Base-by-base conservation (phyloP, 2,888 invertebrate species). In the Cerceris ruficornis region DNA sequence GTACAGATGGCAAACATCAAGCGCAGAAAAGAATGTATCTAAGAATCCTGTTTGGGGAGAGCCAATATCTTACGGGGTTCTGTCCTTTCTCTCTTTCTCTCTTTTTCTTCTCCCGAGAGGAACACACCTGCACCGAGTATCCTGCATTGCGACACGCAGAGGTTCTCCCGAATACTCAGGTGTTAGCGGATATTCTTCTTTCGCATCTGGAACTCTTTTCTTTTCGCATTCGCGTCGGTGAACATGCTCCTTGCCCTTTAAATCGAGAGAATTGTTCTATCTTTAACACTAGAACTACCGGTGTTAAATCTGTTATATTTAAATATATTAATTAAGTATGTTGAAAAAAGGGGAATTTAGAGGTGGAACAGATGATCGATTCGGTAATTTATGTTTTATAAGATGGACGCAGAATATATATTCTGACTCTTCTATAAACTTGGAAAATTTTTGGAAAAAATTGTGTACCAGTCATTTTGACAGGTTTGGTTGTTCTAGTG, bases 21-120 rank as follows among this genome's bases (percentile, higher is more conserved):
- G 68, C 68, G 60, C 72, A 79, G 75, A 80, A 28, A 87, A 83
- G 75, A 80, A 87, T 86, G 86, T 82, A 75, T 84, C 81, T 81
- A 83, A 83, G 82, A 87, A 88, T 88, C 88, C 88, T 86, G 88
- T 88, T 88, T 87, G 84, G 85, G 77, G 81, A 81, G 85, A 80
- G 79, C 82, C 84, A 77, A 84, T 80, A 80, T 81, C 77, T 78
- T 81, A 81, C 74, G 65, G 67, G 80, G 75, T 77, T 65, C 58
- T 60, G 43, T 15, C 14, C 57, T 55, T 72, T 41, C 61, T 41
- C 14, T 14, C 49, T 67, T 59, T 41, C 55, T 52, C 60, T 64
- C 68, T 62, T 39, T 8, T 61, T 59, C 57, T 13, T 46, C n/a
- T 50, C 55, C 43, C 15, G 14, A 15, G 62, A 15, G 8, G 41